Evolutionary conservation across 1,140 invertebrate species (phyloP).

Genomic region (Heliothis virescens): DNA sequence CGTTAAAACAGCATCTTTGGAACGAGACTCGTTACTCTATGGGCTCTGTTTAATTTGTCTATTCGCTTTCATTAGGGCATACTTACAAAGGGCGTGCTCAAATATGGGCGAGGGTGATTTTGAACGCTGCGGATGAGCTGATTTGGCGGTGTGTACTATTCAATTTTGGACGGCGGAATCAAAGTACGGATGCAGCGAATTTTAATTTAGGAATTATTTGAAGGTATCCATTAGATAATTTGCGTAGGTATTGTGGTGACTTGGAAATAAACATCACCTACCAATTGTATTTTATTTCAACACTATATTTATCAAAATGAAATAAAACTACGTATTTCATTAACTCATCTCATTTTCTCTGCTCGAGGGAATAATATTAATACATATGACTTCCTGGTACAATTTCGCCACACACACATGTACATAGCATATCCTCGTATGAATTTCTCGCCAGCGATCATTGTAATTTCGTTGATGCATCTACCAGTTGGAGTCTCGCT

Average conservation of each 20-base stretch:
- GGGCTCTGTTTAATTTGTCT: slow-evolving; percentile 75
- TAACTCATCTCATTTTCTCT: slow-evolving; percentile 8
- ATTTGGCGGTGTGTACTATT: slow-evolving; percentile 25
- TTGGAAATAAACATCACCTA: too few relatives aligned
- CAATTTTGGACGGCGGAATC: neutral
- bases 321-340: slow-evolving; percentile 15
- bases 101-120: slow-evolving; percentile 48
- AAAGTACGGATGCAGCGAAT: neutral
- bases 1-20: slow-evolving; percentile 65
- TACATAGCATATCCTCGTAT: slow-evolving; percentile 3
- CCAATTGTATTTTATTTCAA: neutral
- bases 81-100: slow-evolving; percentile 51
- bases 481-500: slow-evolving; percentile 4
- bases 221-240: neutral
- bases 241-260: too few relatives aligned
- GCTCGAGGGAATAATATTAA: slow-evolving; percentile 6
- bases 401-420: neutral
- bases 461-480: slow-evolving; percentile 49
- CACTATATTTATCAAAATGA: neutral
- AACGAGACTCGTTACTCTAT: slow-evolving; percentile 63
- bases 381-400: neutral
- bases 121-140: slow-evolving; percentile 34
- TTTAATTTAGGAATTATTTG: neutral
- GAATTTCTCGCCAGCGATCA: slow-evolving; percentile 16
- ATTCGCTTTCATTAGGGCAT: slow-evolving; percentile 67